These are phyloP conservation scores for Theristicus caerulescens DNA, from an alignment of 2,113 vertebrate species.

Conservation along the genomic window DNA sequence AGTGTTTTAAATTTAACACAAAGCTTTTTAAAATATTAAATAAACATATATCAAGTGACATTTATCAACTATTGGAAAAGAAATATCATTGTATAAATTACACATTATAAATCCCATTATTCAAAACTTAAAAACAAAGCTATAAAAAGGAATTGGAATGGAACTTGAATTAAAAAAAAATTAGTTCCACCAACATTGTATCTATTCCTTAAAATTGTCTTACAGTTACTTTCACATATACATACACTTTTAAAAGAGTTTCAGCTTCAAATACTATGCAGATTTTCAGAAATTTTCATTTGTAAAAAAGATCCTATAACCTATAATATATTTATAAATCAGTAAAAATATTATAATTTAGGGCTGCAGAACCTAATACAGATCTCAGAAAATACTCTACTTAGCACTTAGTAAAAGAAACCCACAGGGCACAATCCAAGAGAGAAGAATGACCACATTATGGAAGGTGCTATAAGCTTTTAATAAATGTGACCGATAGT, in stretches of 20 bases:
- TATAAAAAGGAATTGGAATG: neutral
- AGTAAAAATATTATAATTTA: neutral
- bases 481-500: neutral
- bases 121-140: neutral
- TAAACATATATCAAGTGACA: neutral
- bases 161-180: neutral
- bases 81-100: neutral
- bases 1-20: neutral
- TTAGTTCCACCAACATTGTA: fast-evolving
- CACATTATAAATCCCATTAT: neutral
- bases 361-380: neutral
- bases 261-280: neutral
- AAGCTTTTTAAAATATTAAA: neutral
- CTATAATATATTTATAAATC: neutral
- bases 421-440: neutral
- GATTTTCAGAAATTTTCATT: neutral
- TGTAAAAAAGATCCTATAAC: neutral
- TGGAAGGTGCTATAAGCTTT: neutral
- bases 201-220: neutral
- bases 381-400: neutral
- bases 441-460: neutral
- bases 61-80: neutral
- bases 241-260: neutral
- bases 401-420: neutral
- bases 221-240: neutral